phyloP scores from a whole-genome alignment of 2,797 vertebrate species.

The Mormyrops boulengeri region DNA sequence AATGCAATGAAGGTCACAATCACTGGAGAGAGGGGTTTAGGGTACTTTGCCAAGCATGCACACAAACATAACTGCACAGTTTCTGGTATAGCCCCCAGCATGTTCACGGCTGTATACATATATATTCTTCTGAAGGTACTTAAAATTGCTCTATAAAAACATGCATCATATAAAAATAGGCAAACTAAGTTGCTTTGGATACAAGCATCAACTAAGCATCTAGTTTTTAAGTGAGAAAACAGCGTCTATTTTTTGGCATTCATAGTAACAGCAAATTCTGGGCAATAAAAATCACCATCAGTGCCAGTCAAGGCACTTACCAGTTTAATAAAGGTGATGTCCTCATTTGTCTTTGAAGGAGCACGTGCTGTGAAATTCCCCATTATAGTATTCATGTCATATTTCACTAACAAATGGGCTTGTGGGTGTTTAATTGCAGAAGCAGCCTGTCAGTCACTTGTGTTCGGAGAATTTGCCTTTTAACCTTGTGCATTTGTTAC shows the following conservation, averaged over 20 bases:
- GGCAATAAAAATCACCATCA: not conserved
- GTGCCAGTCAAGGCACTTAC: not conserved
- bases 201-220: not conserved
- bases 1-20: not conserved
- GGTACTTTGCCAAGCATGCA: not conserved
- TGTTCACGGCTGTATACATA: not conserved
- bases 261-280: not conserved
- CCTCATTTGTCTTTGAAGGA: not conserved
- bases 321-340: not conserved
- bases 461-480: not conserved
- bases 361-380: not conserved
- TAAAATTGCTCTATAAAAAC: not conserved
- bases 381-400: slow-evolving; percentile 14
- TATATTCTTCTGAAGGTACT: not conserved
- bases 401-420: not conserved
- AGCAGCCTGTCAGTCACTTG: slow-evolving; percentile 1
- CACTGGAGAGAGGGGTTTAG: not conserved
- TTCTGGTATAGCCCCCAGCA: not conserved
- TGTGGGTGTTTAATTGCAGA: slow-evolving; percentile 8
- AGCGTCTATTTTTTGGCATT: not conserved
- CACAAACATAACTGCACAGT: not conserved
- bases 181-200: not conserved
- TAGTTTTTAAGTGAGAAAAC: not conserved
- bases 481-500: not conserved
- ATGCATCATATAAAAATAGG: not conserved